phyloP scores from a whole-genome alignment of 2,113 vertebrate species.

The Pyxicephalus adspersus region DNA sequence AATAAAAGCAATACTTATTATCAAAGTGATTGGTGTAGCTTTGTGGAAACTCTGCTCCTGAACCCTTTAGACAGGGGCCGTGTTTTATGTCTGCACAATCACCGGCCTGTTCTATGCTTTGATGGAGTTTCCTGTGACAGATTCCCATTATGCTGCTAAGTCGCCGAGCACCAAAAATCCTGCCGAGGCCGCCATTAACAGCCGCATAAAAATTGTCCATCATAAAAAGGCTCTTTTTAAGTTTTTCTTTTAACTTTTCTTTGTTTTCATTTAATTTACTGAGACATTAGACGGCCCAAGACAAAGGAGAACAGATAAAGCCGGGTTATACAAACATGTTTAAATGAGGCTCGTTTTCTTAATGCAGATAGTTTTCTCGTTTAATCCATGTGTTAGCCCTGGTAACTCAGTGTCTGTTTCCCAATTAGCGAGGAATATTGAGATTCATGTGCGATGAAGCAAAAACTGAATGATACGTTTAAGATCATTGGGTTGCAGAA shows the following conservation, averaged over 20 bases:
- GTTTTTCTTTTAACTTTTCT: constrained; percentile 68
- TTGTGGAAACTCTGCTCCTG: too few relatives aligned
- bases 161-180: background rate
- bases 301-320: background rate
- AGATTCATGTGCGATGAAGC: background rate
- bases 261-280: constrained; percentile 68
- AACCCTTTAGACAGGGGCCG: background rate
- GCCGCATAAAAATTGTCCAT: background rate
- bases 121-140: background rate
- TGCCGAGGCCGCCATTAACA: background rate
- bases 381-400: background rate
- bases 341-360: background rate
- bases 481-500: background rate
- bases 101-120: background rate
- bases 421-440: background rate
- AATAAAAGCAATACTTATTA: too few relatives aligned
- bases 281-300: constrained; percentile 60
- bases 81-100: background rate
- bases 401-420: background rate
- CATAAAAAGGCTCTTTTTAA: constrained; percentile 66
- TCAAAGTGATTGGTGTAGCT: too few relatives aligned
- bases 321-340: background rate
- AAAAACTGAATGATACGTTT: background rate
- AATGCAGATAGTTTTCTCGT: background rate
- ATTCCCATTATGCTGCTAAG: background rate